phyloP scores from a whole-genome alignment of 1,140 invertebrate species.

The Artemia franciscana region DNA sequence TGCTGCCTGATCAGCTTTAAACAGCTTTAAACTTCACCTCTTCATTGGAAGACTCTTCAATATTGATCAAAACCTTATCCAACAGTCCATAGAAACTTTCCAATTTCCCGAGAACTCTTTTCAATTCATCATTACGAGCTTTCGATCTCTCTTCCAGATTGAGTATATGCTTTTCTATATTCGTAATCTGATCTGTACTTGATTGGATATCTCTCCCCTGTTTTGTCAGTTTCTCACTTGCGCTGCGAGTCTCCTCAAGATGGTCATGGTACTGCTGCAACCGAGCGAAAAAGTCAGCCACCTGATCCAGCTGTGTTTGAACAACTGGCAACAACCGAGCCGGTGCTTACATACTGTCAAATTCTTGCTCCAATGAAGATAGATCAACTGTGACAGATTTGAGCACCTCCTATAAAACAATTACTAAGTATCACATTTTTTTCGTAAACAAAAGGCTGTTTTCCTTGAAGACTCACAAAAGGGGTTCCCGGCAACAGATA shows the following conservation, averaged over 20 bases:
- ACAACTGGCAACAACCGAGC: slow-evolving; percentile 65
- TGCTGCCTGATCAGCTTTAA: slow-evolving; percentile 64
- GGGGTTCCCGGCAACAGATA: too few relatives aligned
- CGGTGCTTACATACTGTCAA: slow-evolving; percentile 57
- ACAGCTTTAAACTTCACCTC: slow-evolving; percentile 59
- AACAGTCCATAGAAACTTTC: slow-evolving; percentile 62
- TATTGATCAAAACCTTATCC: slow-evolving; percentile 42
- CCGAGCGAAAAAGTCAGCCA: slow-evolving; percentile 38
- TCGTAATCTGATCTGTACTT: too few relatives aligned
- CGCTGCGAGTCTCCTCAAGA: too few relatives aligned
- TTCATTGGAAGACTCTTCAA: slow-evolving; percentile 41
- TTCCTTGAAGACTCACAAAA: too few relatives aligned
- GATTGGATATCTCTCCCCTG: too few relatives aligned
- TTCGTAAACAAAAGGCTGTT: too few relatives aligned
- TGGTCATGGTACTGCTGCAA: too few relatives aligned
- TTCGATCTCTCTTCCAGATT: slow-evolving; percentile 49
- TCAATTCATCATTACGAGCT: slow-evolving; percentile 47
- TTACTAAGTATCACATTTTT: too few relatives aligned
- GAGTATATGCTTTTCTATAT: too few relatives aligned
- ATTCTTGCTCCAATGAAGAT: slow-evolving; percentile 48
- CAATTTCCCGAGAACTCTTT: slow-evolving; percentile 41
- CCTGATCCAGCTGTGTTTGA: slow-evolving; percentile 51
- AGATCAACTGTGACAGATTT: slow-evolving; percentile 49
- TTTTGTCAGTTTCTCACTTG: too few relatives aligned
- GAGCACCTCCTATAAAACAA: slow-evolving; percentile 35